Conservation (phyloP, 2,113 vertebrate species). For the Lota lota region DNA sequence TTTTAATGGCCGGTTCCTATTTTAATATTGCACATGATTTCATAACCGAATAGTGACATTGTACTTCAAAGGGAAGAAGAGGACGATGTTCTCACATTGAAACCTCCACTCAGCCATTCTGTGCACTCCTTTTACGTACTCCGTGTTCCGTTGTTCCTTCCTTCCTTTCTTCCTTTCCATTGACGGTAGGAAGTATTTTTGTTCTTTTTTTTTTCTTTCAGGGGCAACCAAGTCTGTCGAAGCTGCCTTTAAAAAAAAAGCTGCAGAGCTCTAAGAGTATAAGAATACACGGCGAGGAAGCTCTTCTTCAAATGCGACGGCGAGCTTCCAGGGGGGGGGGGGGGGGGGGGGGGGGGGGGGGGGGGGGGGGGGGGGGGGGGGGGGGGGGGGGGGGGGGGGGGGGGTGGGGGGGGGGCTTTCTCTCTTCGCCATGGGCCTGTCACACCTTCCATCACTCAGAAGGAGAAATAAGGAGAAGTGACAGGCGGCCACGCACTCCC, state of each 20-base stretch:
- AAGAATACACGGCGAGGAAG: too few species aligned
- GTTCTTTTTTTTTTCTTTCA: constrained; percentile 33
- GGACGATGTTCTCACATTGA: neutral
- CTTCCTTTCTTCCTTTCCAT: constrained; percentile 33
- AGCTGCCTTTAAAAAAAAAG: constrained; percentile 44
- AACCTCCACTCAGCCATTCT: constrained; percentile 9
- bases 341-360: constrained; percentile 10
- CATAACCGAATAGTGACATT: too few species aligned
- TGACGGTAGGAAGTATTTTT: constrained; percentile 18
- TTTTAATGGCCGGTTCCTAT: too few species aligned
- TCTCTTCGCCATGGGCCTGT: constrained; percentile 34
- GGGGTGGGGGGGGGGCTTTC: too few species aligned
- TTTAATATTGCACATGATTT: too few species aligned
- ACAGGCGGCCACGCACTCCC: constrained; percentile 60
- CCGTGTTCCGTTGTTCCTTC: too few species aligned
- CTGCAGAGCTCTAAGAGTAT: too few species aligned
- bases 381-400: neutral
- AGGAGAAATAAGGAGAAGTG: constrained; percentile 41
- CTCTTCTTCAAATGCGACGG: too few species aligned
- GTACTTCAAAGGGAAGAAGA: too few species aligned
- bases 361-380: neutral
- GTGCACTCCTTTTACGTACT: neutral
- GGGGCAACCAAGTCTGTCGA: constrained; percentile 56
- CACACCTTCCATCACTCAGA: constrained; percentile 56
- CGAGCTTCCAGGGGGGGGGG: neutral